Conservation (phyloP, 2,888 invertebrate species). For the Clanis bilineata region DNA sequence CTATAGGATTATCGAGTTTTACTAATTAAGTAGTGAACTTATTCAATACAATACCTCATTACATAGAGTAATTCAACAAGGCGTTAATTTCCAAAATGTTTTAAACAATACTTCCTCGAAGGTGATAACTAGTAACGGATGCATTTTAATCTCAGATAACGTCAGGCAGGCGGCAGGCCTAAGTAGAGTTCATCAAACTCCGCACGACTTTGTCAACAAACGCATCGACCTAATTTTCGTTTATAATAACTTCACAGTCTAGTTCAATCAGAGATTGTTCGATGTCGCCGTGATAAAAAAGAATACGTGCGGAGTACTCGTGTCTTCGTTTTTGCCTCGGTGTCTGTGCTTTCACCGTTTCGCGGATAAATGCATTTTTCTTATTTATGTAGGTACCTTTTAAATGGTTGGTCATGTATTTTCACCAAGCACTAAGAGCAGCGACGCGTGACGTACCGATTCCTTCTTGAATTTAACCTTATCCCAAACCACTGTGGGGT, state of each 20-base stretch:
- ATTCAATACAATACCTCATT: too few relatives aligned
- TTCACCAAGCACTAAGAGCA: neutral
- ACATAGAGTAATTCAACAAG: neutral
- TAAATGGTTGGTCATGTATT: neutral
- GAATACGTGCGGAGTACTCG: slow-evolving; percentile 28
- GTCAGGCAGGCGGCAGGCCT: slow-evolving; percentile 25
- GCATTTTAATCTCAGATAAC: slow-evolving; percentile 32
- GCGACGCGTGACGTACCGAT: too few relatives aligned
- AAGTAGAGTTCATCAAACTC: slow-evolving; percentile 25
- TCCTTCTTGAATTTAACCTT: too few relatives aligned
- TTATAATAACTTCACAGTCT: slow-evolving; percentile 72
- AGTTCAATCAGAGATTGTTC: slow-evolving; percentile 46
- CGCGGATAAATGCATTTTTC: neutral
- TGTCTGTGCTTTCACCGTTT: slow-evolving; percentile 20
- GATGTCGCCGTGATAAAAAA: slow-evolving; percentile 60
- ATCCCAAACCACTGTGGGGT: too few relatives aligned
- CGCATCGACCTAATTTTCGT: slow-evolving; percentile 71
- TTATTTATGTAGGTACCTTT: neutral
- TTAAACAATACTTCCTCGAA: slow-evolving; percentile 1
- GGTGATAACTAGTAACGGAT: slow-evolving; percentile 31
- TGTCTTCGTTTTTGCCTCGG: neutral
- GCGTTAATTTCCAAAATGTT: neutral
- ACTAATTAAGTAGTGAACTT: too few relatives aligned
- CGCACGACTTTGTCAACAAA: slow-evolving; percentile 40
- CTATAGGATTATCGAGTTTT: too few relatives aligned